Evolutionary conservation across 2,888 invertebrate species (phyloP), one percentile per base, ranked within the genome.

Genomic region (Frankliniella intonsa): DNA sequence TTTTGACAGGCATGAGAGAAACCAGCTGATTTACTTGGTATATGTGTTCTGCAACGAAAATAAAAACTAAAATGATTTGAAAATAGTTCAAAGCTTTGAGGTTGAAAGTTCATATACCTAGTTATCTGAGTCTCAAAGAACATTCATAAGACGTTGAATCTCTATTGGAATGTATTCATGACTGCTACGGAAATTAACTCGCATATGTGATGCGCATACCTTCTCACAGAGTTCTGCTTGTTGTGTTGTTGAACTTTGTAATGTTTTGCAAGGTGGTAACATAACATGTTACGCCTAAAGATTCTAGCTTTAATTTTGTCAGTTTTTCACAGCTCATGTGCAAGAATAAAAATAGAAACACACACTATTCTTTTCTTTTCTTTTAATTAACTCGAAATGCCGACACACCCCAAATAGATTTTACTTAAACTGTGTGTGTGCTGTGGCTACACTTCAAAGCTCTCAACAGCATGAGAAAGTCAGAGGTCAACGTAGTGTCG

Each of bases 141-240:
- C n/a, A 81, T 97, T 94, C 81, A 99, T 89, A 84, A 97, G 89
- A 84, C 94, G 91, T 0, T 94, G 92, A 80, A 95, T 92, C 85
- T 94, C 94, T 83, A 93, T 92, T 14, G 98, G 87, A 25, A 98
- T 90, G 62, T 96, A 90, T 89, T 99, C 98, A 87, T 97, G 94
- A 9, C 95, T 93, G 90, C 96, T 94, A 84, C 91, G 91, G 81
- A 98, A 88, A 84, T 93, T 90, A 82, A 95, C 91, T 95, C 95
- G 88, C 84, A 90, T 91, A 84, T 83, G 62, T 55, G 14, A 19
- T 55, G 7, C 14, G 1, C 14, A 12, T 55, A 19, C 55, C 14
- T 55, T 5, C 55, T 19, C 5, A 14, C 19, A 12, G 0, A 12
- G 9, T 14, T 19, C 55, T 5, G 14, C 12, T 12, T 55, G 19